Percentiles rank a stretch among this genome's conserved stretches.
These are phyloP conservation scores for Atherinosoma microstoma DNA, from an alignment of 2,797 vertebrate species.

Conservation along the genomic window DNA sequence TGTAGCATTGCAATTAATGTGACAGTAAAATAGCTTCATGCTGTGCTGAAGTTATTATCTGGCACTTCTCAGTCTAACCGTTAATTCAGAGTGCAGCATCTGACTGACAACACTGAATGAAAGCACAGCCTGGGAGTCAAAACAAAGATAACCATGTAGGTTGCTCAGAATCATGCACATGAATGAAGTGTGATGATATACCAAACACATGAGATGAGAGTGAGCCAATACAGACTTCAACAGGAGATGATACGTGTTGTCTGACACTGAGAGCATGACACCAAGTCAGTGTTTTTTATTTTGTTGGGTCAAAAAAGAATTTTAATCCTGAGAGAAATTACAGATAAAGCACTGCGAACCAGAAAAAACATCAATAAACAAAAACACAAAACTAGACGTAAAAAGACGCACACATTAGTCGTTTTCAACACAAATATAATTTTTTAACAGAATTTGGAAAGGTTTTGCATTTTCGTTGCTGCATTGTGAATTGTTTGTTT, in stretches of 20 bases:
- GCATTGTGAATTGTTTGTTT: not conserved
- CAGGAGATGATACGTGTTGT: constrained; percentile 37
- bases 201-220: constrained; percentile 33
- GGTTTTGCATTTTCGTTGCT: not conserved
- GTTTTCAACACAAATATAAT: too few species aligned
- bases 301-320: not conserved
- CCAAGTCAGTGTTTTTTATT: constrained; percentile 34
- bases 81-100: constrained; percentile 51
- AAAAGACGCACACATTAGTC: not conserved
- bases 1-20: constrained; percentile 58
- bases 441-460: too few species aligned
- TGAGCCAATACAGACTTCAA: constrained; percentile 33
- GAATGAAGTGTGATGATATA: constrained; percentile 39
- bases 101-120: constrained; percentile 53
- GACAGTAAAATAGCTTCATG: constrained; percentile 58
- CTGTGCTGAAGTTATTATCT: constrained; percentile 52
- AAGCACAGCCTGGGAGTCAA: constrained; percentile 32
- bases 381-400: not conserved
- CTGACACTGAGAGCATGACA: constrained; percentile 68
- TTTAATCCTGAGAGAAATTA: constrained; percentile 17
- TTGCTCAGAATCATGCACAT: constrained; percentile 44
- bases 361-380: not conserved
- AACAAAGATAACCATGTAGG: constrained; percentile 21
- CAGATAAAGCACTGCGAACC: not conserved
- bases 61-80: constrained; percentile 36